phyloP scores from a whole-genome alignment of 2,888 invertebrate species.

The Liodrosophila aerea region DNA sequence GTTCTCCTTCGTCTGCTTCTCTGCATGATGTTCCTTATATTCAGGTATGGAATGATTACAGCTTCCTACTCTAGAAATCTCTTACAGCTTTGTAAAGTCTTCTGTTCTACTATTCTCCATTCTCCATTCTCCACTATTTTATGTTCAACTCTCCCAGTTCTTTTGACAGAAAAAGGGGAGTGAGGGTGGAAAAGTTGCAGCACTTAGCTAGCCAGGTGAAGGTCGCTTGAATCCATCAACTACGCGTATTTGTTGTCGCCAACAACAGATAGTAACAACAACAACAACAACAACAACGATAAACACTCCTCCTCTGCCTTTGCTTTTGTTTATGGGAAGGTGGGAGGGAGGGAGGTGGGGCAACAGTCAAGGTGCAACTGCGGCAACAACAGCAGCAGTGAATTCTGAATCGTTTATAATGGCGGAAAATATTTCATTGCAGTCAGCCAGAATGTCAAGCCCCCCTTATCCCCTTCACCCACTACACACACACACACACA shows the following conservation, averaged over 20 bases:
- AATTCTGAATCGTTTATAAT: constrained; percentile 15
- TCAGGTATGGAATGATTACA: no score
- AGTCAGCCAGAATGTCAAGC: constrained; percentile 38
- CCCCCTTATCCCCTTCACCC: not conserved
- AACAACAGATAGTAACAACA: constrained; percentile 26
- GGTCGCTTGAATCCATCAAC: constrained; percentile 49
- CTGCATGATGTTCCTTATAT: no score
- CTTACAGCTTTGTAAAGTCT: no score
- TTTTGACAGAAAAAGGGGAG: not conserved
- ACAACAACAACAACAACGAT: constrained; percentile 12
- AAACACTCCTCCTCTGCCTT: constrained; percentile 14
- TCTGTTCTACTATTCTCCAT: not conserved
- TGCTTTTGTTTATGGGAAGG: constrained; percentile 19
- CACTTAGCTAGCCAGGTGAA: constrained; percentile 44
- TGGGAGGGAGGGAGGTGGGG: not conserved
- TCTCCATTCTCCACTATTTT: not conserved
- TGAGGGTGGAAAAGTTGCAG: not conserved
- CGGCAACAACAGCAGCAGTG: constrained; percentile 7
- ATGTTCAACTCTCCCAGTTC: no score
- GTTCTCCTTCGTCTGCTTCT: no score
- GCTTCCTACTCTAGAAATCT: no score
- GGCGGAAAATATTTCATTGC: constrained; percentile 49
- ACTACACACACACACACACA: not conserved
- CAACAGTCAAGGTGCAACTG: constrained; percentile 24
- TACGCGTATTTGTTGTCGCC: constrained; percentile 44